Evolutionary conservation across 2,113 vertebrate species (phyloP), one percentile per base, ranked within the genome.

Genomic region (Aegithalos caudatus): DNA sequence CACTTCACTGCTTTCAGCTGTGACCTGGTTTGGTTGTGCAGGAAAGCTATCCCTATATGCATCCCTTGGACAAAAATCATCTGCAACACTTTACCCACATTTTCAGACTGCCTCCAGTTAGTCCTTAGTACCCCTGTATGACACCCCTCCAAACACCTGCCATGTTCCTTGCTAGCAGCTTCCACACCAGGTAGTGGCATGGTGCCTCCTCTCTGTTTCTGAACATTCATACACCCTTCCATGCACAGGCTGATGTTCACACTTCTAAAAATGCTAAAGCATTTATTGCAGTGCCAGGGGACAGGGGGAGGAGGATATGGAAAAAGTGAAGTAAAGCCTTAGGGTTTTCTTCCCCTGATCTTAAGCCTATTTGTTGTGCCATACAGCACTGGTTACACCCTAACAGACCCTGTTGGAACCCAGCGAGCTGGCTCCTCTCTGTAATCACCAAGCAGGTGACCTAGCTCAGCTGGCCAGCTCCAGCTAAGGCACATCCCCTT

Each of bases 191-290:
- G 10, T 2, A 23, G 19, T 0, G 1, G 9, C 37, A 11, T 8
- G 4, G 35, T 86, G 40, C 31, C 23, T 54, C 35, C 28, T 57
- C 11, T 76, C 66, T 56, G 13, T n/a, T 88, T 73, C 50, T 78
- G 60, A 62, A 17, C 0, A 0, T 24, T 54, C 5, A 13, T 13
- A 5, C 17, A 10, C 7, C 15, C 0, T 0, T 19, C 60, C 23
- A 14, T 11, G 29, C 58, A 45, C 12, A 4, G 42, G 27, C 17
- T 81, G 40, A 9, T 11, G 16, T 62, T 38, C 25, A 14, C 23
- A 14, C 44, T 54, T 19, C 23, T 48, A 9, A 76, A 76, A 47
- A 58, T 35, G 18, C 38, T 56, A 54, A 62, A 66, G 42, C 4
- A 28, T 70, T 70, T 53, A 48, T 10, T 77, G 20, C 21, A 40